Evolutionary conservation across 2,113 vertebrate species (phyloP).

Genomic region (Xiphophorus maculatus): DNA sequence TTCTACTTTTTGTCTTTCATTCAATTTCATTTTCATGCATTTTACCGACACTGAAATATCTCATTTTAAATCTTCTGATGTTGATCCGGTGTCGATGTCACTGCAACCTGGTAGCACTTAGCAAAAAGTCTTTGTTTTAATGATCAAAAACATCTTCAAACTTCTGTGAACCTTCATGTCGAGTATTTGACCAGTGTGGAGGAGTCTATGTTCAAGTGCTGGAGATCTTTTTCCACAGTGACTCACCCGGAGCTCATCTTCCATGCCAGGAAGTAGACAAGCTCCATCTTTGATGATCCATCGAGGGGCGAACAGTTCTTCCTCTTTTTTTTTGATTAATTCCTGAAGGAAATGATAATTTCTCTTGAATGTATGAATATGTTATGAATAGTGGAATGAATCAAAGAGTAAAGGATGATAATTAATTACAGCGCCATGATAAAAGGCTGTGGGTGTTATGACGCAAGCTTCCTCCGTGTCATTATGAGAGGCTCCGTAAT

Average conservation of each 20-base stretch:
- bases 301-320: conserved; percentile 68
- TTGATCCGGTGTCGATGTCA: too few relatives aligned
- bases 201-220: background rate
- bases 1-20: too few relatives aligned
- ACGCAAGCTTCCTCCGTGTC: conserved; percentile 80
- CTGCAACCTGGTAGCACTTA: too few relatives aligned
- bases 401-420: conserved; percentile 83
- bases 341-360: conserved; percentile 85
- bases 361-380: conserved; percentile 85
- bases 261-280: conserved; percentile 59
- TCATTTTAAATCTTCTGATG: too few relatives aligned
- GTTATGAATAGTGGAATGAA: conserved; percentile 84
- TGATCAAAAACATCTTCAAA: background rate
- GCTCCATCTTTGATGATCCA: conserved; percentile 77
- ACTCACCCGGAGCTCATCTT: conserved; percentile 29
- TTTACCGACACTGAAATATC: too few relatives aligned
- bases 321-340: conserved; percentile 79
- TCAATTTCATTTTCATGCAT: too few relatives aligned
- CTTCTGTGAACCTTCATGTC: background rate
- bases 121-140: too few relatives aligned
- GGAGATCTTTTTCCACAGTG: conserved; percentile 19
- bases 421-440: conserved; percentile 80
- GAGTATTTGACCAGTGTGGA: conserved; percentile 16
- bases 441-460: conserved; percentile 80
- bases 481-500: conserved; percentile 81